phyloP scores from a whole-genome alignment of 2,113 vertebrate species.

The Pogona vitticeps region DNA sequence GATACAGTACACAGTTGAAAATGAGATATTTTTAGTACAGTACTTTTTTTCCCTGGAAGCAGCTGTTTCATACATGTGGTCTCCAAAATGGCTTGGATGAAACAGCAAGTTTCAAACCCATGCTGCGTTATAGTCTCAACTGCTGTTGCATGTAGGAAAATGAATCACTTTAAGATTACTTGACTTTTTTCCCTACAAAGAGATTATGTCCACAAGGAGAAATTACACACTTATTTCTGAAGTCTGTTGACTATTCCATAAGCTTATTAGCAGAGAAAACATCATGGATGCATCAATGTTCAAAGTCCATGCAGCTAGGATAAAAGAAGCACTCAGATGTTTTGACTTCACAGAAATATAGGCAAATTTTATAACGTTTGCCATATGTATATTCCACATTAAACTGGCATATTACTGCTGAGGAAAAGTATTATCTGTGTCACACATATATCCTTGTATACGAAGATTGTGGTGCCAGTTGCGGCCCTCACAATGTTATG shows the following conservation, averaged over 20 bases:
- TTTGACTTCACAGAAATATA: background rate
- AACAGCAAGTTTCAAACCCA: too few relatives aligned
- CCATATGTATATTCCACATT: background rate
- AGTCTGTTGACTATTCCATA: background rate
- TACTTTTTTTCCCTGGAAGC: background rate
- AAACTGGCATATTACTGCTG: background rate
- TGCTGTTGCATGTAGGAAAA: background rate
- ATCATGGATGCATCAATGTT: background rate
- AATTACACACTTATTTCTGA: background rate
- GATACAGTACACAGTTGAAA: background rate
- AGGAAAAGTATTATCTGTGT: background rate
- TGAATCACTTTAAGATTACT: accelerated
- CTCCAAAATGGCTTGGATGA: background rate
- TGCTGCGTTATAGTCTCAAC: background rate
- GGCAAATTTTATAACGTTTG: background rate
- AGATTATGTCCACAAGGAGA: too few relatives aligned
- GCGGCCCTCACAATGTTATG: too few relatives aligned
- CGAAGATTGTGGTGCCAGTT: background rate
- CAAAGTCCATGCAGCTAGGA: background rate
- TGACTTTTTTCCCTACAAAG: background rate
- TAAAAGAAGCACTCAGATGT: background rate
- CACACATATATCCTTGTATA: background rate
- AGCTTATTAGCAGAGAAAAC: background rate
- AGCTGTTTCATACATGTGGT: background rate
- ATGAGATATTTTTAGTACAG: background rate